Evolutionary conservation across 2,888 invertebrate genomes (phyloP).

Genomic region (Ennomos fuscantarius): DNA sequence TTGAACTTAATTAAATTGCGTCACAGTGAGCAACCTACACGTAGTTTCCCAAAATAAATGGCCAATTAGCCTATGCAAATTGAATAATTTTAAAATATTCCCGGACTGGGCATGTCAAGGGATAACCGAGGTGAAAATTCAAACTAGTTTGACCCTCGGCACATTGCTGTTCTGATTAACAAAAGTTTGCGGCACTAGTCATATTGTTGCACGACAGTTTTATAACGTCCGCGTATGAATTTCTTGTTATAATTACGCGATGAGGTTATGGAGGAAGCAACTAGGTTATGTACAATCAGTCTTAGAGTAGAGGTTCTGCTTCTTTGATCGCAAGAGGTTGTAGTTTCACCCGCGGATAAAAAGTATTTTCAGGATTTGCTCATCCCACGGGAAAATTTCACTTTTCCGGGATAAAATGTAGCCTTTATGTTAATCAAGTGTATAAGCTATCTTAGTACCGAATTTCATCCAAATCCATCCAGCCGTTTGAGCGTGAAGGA

Average conservation of each 20-base stretch:
- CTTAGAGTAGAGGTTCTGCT: no score
- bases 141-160: constrained; percentile 62
- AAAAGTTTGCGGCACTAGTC: constrained; percentile 61
- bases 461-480: no score
- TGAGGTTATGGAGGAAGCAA: constrained; percentile 12
- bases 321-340: no score
- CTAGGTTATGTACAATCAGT: not conserved
- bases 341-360: no score
- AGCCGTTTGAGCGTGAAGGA: no score
- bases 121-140: constrained; percentile 62
- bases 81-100: constrained; percentile 73
- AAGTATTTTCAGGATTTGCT: no score
- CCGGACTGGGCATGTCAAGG: constrained; percentile 54
- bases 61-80: constrained; percentile 69
- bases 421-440: no score
- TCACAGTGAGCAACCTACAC: constrained; percentile 40
- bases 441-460: no score
- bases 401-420: no score
- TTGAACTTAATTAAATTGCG: constrained; percentile 42
- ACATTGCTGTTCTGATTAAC: constrained; percentile 67
- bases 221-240: constrained; percentile 22
- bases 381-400: no score
- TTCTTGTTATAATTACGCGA: constrained; percentile 25
- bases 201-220: constrained; percentile 22
- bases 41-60: constrained; percentile 54